These are phyloP conservation scores for Cinclus cinclus DNA, from an alignment of 2,113 vertebrate species.

Conservation along the genomic window DNA sequence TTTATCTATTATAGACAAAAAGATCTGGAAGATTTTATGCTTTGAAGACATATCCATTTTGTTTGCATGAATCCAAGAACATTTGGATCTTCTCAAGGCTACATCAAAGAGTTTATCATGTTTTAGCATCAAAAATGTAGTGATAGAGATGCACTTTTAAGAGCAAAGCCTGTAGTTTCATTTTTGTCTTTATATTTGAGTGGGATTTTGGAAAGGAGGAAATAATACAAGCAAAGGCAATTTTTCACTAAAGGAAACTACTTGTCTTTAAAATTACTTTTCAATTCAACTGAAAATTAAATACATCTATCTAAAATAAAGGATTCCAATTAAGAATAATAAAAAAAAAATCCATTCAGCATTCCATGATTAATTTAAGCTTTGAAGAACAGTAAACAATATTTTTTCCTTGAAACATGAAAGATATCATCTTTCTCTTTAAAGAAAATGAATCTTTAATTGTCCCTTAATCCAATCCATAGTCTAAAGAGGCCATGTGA, in stretches of 20 bases:
- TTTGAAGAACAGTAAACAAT: background rate
- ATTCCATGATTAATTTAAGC: background rate
- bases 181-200: constrained; percentile 8
- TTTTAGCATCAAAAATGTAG: background rate
- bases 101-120: constrained; percentile 57
- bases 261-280: background rate
- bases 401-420: background rate
- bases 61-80: constrained; percentile 1
- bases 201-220: background rate
- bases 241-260: background rate
- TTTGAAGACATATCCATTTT: constrained; percentile 57
- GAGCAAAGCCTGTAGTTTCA: background rate
- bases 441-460: background rate
- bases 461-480: background rate
- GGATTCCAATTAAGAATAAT: background rate
- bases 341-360: background rate
- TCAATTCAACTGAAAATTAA: background rate
- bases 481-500: background rate
- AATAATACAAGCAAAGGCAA: background rate
- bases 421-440: background rate
- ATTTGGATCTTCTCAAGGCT: constrained; percentile 38
- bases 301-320: background rate
- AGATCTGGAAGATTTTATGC: background rate
- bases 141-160: background rate
- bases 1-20: background rate